Evolutionary conservation across 92 coral and sea anemone genomes (phyloP).

Genomic region (Micromussa lordhowensis): DNA sequence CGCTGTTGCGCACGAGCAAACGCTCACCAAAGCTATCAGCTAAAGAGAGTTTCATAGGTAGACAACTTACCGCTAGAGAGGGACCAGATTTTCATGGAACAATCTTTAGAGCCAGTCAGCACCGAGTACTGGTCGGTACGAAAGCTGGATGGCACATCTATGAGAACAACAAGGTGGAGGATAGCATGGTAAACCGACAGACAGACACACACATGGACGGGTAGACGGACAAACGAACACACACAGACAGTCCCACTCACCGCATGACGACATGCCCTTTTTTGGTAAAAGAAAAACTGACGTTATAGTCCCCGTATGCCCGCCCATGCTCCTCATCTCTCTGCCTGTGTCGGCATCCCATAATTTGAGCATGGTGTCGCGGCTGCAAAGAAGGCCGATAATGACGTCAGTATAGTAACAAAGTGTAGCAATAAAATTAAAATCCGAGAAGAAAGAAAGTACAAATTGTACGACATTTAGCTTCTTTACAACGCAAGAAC

Average conservation of each 20-base stretch:
- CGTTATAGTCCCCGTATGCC: constrained; percentile 97
- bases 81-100: constrained; percentile 95
- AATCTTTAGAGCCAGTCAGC: constrained; percentile 94
- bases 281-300: constrained; percentile 85
- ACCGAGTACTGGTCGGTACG: constrained; percentile 74
- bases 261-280: constrained; percentile 51
- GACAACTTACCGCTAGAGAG: constrained; percentile 80
- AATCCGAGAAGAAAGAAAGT: not conserved
- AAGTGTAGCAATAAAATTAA: not conserved
- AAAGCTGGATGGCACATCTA: constrained; percentile 57
- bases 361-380: constrained; percentile 95
- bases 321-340: constrained; percentile 96
- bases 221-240: not conserved
- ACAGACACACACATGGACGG: not conserved
- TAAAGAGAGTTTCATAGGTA: too few relatives aligned
- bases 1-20: too few relatives aligned
- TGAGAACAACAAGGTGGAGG: not conserved
- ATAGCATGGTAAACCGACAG: not conserved
- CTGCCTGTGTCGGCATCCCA: constrained; percentile 95
- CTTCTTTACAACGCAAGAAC: not conserved
- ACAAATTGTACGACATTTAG: not conserved
- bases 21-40: too few relatives aligned
- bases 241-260: constrained; percentile 30
- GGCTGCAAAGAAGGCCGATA: constrained; percentile 65
- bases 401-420: not conserved